A percentile compares a stretch with the other conserved stretches of the same genome.
These are phyloP conservation scores for Lamellibrachia luymesi DNA, from an alignment of 1,140 invertebrate genomes.

Conservation along the genomic window DNA sequence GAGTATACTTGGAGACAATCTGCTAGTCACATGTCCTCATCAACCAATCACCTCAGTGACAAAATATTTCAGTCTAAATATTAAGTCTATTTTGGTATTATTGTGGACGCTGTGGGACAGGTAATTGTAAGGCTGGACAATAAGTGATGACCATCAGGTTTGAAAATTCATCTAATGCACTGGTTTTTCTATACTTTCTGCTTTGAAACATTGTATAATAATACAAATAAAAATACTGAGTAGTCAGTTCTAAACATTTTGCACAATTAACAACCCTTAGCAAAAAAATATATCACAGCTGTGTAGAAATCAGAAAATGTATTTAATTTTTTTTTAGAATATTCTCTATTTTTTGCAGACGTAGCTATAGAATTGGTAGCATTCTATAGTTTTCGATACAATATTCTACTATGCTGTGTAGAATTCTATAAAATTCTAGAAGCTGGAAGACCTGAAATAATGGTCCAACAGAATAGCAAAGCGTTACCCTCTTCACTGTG, in stretches of 20 bases:
- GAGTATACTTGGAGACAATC: neutral
- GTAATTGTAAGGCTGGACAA: neutral
- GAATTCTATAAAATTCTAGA: too few species aligned
- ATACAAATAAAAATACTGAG: neutral
- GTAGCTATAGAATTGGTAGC: too few species aligned
- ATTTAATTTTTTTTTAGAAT: too few species aligned
- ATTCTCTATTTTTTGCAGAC: too few species aligned
- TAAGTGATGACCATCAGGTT: neutral
- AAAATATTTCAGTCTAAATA: neutral
- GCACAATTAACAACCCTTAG: neutral
- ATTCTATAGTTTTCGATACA: too few species aligned
- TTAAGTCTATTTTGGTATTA: neutral
- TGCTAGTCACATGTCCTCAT: neutral
- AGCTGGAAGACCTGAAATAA: too few species aligned
- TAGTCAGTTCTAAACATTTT: neutral
- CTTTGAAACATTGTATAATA: neutral
- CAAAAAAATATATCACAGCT: too few species aligned
- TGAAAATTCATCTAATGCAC: neutral
- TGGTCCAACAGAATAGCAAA: too few species aligned
- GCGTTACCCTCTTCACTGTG: too few species aligned
- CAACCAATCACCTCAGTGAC: neutral
- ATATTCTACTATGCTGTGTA: too few species aligned
- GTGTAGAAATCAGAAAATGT: too few species aligned
- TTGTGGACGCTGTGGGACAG: too few species aligned
- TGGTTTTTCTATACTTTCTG: neutral